A percentile compares a stretch with the other conserved stretches of the same genome.
These are phyloP conservation scores for Balanococcus diminutus DNA, from an alignment of 2,888 invertebrate genomes.

Conservation along the genomic window DNA sequence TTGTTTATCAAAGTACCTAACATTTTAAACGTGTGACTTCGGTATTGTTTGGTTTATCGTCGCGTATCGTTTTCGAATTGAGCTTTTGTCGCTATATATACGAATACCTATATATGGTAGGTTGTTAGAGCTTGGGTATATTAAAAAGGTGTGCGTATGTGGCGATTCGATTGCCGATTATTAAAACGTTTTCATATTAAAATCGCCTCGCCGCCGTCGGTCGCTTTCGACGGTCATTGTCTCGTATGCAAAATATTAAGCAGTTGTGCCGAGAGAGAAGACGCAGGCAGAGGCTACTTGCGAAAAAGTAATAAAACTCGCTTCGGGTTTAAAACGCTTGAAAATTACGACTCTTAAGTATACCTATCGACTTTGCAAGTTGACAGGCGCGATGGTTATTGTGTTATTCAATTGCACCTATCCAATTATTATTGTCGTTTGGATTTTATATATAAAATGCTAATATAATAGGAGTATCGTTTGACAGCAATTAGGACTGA, in stretches of 20 bases:
- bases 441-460: background rate
- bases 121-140: background rate
- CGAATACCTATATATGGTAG: background rate
- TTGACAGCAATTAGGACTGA: conserved; percentile 27
- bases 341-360: background rate
- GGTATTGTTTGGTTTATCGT: conserved; percentile 37
- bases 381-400: background rate
- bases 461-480: background rate
- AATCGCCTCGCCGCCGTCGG: background rate
- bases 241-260: conserved; percentile 16
- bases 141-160: background rate
- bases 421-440: background rate
- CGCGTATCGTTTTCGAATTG: conserved; percentile 20
- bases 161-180: background rate
- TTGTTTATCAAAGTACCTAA: conserved; percentile 35
- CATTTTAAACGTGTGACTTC: background rate
- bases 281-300: background rate
- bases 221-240: background rate
- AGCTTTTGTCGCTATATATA: background rate
- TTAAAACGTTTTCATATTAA: background rate
- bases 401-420: background rate
- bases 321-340: background rate
- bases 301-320: conserved; percentile 12
- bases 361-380: background rate
- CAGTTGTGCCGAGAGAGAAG: too few species aligned